These are phyloP conservation scores for Gracilinanus agilis DNA, from an alignment of 2,113 vertebrate species.

Conservation along the genomic window DNA sequence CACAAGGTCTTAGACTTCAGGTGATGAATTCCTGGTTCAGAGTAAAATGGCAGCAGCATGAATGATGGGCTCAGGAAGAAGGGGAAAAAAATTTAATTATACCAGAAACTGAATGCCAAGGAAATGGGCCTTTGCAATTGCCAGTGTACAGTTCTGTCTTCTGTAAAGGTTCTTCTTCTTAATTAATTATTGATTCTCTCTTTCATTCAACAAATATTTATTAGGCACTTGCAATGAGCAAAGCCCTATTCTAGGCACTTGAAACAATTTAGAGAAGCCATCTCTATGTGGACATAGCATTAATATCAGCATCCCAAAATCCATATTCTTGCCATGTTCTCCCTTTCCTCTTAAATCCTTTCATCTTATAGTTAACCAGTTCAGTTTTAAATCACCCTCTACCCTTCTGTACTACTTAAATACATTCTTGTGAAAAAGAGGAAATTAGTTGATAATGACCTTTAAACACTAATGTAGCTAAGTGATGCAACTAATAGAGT, in stretches of 20 bases:
- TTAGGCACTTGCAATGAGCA: background rate
- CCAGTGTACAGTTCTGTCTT: background rate
- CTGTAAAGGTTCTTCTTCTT: background rate
- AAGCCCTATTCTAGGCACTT: background rate
- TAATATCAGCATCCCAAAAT: background rate
- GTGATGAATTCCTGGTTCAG: background rate
- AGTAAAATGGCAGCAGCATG: background rate
- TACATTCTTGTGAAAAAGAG: background rate
- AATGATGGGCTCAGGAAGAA: background rate
- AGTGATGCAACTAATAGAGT: background rate
- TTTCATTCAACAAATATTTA: background rate
- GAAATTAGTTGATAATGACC: background rate
- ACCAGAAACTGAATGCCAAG: background rate
- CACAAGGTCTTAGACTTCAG: background rate
- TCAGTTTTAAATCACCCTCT: background rate
- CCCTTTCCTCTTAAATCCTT: background rate
- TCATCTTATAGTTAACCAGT: background rate
- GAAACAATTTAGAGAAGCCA: background rate
- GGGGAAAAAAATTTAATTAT: background rate
- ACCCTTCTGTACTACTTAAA: background rate
- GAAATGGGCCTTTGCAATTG: background rate
- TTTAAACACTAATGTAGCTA: background rate
- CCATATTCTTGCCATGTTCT: background rate
- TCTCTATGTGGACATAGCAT: background rate
- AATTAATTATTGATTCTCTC: background rate